A percentile compares a stretch with the other conserved stretches of the same genome.
Evolutionary conservation across 2,888 invertebrate genomes (phyloP).

Genomic region (Tinea semifulvella): DNA sequence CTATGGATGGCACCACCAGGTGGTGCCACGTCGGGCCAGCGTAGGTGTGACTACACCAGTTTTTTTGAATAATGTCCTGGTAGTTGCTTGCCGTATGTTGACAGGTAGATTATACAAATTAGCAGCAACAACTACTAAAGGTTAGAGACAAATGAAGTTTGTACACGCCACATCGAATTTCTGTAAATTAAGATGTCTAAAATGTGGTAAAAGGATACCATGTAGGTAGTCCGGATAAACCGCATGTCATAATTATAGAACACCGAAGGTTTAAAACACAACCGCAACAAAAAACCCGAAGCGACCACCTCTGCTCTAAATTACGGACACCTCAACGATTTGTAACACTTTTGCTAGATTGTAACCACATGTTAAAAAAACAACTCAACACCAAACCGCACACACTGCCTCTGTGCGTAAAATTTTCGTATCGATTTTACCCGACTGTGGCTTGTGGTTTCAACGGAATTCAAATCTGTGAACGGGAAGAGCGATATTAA

Average conservation of each 20-base stretch:
- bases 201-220: too few relatives aligned
- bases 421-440: not conserved
- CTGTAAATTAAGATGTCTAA: too few relatives aligned
- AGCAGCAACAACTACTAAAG: too few relatives aligned
- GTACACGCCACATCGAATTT: too few relatives aligned
- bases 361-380: conserved; percentile 2
- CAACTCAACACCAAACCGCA: not conserved
- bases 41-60: too few relatives aligned
- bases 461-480: conserved; percentile 2
- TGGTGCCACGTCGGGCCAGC: too few relatives aligned
- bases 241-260: conserved; percentile 29
- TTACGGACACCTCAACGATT: conserved; percentile 25
- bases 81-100: too few relatives aligned
- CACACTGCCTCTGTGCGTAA: not conserved
- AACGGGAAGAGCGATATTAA: conserved; percentile 45
- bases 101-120: too few relatives aligned
- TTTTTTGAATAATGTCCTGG: too few relatives aligned
- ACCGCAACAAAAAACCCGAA: conserved; percentile 14
- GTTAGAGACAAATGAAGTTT: too few relatives aligned
- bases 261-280: conserved; percentile 19
- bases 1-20: too few relatives aligned
- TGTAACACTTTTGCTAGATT: conserved; percentile 7
- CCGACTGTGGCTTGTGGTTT: not conserved
- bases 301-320: conserved; percentile 23
- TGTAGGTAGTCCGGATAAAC: conserved; percentile 9